These are phyloP conservation scores for Lonchura striata DNA, from an alignment of 2,113 vertebrate genomes.

Conservation along the genomic window DNA sequence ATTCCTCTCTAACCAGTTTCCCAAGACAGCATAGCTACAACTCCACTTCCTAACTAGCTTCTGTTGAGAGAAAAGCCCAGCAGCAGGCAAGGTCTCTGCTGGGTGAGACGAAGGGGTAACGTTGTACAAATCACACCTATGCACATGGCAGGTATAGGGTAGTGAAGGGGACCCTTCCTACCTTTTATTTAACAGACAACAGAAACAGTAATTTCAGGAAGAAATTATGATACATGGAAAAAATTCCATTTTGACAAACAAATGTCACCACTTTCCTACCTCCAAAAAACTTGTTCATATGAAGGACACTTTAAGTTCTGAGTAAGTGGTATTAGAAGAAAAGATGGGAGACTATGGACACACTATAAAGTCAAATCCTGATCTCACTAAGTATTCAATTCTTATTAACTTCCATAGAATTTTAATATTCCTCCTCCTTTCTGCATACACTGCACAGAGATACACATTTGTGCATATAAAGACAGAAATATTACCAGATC, in stretches of 20 bases:
- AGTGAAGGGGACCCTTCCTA: neutral
- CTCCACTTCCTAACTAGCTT: neutral
- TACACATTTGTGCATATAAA: neutral
- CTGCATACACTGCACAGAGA: neutral
- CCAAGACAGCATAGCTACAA: neutral
- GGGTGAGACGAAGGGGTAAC: neutral
- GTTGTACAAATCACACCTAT: neutral
- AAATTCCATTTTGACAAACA: neutral
- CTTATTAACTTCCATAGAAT: neutral
- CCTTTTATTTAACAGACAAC: neutral
- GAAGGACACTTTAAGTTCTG: neutral
- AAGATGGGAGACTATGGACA: neutral
- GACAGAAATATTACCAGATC: neutral
- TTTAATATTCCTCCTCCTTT: neutral
- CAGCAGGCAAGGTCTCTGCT: neutral
- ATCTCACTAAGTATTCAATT: neutral
- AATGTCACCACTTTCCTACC: neutral
- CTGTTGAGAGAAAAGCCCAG: neutral
- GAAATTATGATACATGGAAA: neutral
- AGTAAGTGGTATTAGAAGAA: neutral
- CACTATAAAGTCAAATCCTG: neutral
- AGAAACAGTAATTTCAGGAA: neutral
- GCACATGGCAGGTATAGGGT: fast-evolving
- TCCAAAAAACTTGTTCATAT: neutral
- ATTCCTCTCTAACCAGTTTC: neutral